Percentiles rank a stretch among this genome's conserved stretches.
Conservation (phyloP, 2,888 invertebrate genomes). For the Sarcophaga caerulescens region DNA sequence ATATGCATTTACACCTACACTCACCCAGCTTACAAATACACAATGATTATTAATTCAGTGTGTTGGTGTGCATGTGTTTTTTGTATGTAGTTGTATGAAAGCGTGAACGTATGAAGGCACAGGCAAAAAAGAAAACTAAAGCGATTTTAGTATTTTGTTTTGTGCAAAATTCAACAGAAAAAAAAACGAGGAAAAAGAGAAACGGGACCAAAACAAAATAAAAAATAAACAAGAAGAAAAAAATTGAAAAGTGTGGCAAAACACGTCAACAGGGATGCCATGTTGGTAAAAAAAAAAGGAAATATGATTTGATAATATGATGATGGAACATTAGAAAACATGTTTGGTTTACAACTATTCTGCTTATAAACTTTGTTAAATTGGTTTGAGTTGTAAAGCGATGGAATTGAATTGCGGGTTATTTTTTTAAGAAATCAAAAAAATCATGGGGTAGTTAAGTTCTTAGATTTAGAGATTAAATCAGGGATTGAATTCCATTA, state of each 20-base stretch:
- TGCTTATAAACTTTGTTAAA: too few species aligned
- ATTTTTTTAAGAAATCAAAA: too few species aligned
- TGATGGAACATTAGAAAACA: too few species aligned
- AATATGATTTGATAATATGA: background rate
- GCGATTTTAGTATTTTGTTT: constrained; percentile 64
- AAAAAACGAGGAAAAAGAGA: constrained; percentile 36
- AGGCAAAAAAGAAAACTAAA: constrained; percentile 58
- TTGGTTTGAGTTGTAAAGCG: too few species aligned
- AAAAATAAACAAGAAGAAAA: constrained; percentile 42
- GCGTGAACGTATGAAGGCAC: constrained; percentile 44
- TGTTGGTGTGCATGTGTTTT: constrained; percentile 33
- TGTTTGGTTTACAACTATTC: too few species aligned
- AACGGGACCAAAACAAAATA: constrained; percentile 65
- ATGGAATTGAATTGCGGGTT: too few species aligned
- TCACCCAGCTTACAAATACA: background rate
- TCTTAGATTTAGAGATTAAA: too few species aligned
- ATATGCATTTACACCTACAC: background rate
- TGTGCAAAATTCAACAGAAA: constrained; percentile 37
- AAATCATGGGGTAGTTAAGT: too few species aligned
- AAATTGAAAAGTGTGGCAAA: constrained; percentile 69
- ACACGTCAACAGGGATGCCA: constrained; percentile 67
- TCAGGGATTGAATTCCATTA: too few species aligned
- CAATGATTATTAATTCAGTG: background rate
- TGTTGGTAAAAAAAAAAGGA: background rate
- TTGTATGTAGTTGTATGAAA: constrained; percentile 59